Base-by-base conservation (phyloP, 2,113 vertebrate genomes). In the Globicephala melas region DNA sequence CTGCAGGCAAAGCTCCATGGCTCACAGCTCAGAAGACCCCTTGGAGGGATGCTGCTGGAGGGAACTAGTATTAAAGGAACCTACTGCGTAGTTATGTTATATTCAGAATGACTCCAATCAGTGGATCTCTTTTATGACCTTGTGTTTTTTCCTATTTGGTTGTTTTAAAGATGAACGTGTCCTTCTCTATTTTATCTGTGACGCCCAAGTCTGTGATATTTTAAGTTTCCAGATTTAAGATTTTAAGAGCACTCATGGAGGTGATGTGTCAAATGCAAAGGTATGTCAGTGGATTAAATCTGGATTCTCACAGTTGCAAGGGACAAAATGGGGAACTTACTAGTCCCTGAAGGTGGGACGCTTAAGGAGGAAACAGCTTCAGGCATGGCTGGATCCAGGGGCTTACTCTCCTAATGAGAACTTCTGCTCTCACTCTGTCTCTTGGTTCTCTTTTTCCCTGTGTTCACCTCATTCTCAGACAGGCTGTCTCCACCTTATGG, bases 11-110 rank as follows among this genome's bases (percentile, higher is more conserved):
- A 67, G 95, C 96, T 74, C 1, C 3, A 6, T 33, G 90, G 58
- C 93, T 94, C 20, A 41, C 14, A 38, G 89, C 86, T 94, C 91
- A 9, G 91, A 50, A 79, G 97, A 92, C 97, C 96, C 93, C 68
- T 63, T 20, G 44, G 5, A n/a, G 41, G 55, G 86, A 14, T 25
- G 63, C 38, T 55, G 77, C 44, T 3, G 58, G 38, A 50, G 87
- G 38, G 50, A 47, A 0, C 17, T 5, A 0, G 60, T 1, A 2
- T 31, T 13, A 21, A 7, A 36, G 67, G 50, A 36, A 7, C 67
- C 33, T 74, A 4, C 47, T n/a, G 93, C 26, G 25, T 12, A 11
- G 38, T 33, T 28, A 50, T 55, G 68, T 76, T 28, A 23, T 25
- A 0, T 58, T 68, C 38, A 1, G 38, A 8, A 41, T 15, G 65